A percentile compares a stretch with the other conserved stretches of the same genome.
Conservation (phyloP, 2,888 invertebrate species). For the Eupelmus urozonus region DNA sequence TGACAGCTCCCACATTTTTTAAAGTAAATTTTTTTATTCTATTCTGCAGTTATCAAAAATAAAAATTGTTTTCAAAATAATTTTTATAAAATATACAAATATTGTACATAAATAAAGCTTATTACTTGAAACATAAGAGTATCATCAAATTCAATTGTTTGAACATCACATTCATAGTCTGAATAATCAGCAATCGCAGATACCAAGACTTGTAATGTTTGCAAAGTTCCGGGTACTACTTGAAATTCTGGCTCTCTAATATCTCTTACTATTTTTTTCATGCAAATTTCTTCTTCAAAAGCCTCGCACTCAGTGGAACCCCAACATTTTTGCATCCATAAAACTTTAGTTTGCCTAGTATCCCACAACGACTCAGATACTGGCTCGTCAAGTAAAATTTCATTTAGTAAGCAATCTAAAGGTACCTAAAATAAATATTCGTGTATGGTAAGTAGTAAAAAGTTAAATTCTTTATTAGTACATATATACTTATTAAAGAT, state of each 20-base stretch:
- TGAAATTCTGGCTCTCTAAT: slow-evolving; percentile 71
- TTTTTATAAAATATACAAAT: not conserved
- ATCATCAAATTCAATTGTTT: slow-evolving; percentile 78
- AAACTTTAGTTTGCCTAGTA: slow-evolving; percentile 74
- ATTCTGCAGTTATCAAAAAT: slow-evolving; percentile 61
- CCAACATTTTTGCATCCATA: slow-evolving; percentile 67
- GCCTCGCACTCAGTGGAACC: slow-evolving; percentile 23
- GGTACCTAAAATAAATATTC: slow-evolving; percentile 59
- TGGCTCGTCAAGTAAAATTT: slow-evolving; percentile 63
- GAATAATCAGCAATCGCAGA: slow-evolving; percentile 80
- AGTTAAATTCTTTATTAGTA: not conserved
- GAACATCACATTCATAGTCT: slow-evolving; percentile 77
- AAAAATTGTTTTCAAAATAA: not conserved
- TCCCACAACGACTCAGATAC: slow-evolving; percentile 74
- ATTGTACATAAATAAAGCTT: not conserved
- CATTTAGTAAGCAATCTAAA: slow-evolving; percentile 65
- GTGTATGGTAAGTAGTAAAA: too few species aligned
- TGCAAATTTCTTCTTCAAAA: slow-evolving; percentile 18
- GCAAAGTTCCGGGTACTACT: slow-evolving; percentile 66
- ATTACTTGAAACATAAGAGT: slow-evolving; percentile 80
- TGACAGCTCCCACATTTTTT: slow-evolving; percentile 66
- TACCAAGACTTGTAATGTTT: slow-evolving; percentile 78
- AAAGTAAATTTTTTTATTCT: slow-evolving; percentile 63
- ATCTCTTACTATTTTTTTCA: slow-evolving; percentile 67
- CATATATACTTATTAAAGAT: not conserved